Evolutionary conservation across 2,797 vertebrate genomes (phyloP).

Genomic region (Danio aesculapii): DNA sequence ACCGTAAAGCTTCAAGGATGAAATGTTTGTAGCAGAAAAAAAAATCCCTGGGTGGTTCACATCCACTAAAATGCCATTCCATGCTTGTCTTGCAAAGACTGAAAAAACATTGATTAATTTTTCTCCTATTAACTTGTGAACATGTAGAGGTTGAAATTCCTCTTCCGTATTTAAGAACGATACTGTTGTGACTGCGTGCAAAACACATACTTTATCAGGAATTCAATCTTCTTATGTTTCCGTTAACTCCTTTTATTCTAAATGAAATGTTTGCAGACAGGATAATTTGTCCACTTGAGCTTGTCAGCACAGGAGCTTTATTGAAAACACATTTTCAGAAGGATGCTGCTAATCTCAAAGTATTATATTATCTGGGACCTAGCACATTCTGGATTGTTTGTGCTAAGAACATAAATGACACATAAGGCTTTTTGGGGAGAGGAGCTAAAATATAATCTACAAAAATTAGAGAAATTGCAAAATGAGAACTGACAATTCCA

Average conservation of each 20-base stretch:
- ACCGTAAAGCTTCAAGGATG: background rate
- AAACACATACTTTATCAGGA: background rate
- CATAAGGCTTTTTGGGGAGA: too few species aligned
- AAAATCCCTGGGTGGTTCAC: background rate
- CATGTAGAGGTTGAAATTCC: too few species aligned
- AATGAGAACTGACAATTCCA: too few species aligned
- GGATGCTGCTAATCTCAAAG: background rate
- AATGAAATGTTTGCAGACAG: conserved; percentile 3
- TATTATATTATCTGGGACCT: background rate
- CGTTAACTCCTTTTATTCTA: background rate
- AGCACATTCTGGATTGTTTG: background rate
- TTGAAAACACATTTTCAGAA: background rate
- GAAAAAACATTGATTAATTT: background rate
- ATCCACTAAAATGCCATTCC: background rate
- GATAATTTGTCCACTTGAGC: conserved; percentile 1
- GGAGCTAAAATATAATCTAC: too few species aligned
- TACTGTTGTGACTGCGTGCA: background rate
- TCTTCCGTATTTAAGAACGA: too few species aligned
- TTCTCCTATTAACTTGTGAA: conserved; percentile 2
- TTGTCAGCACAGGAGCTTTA: background rate
- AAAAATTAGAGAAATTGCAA: too few species aligned
- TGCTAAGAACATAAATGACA: background rate
- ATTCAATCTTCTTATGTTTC: background rate
- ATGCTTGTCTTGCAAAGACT: background rate
- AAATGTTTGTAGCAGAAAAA: background rate